Evolutionary conservation across 2,888 invertebrate species (phyloP).

Genomic region (Patella ulyssiponensis): DNA sequence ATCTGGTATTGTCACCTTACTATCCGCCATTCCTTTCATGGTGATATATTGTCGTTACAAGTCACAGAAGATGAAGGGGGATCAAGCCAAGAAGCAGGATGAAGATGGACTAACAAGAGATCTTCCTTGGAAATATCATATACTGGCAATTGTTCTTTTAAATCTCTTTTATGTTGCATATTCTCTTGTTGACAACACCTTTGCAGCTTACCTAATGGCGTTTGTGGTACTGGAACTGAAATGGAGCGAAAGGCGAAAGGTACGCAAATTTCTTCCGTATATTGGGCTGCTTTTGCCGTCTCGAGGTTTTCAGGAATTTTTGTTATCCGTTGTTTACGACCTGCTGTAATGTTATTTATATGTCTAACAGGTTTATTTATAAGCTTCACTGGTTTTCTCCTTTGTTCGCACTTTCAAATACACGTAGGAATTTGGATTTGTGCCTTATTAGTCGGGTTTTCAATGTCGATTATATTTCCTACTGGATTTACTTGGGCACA

Average conservation of each 20-base stretch:
- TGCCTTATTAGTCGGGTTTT: slow-evolving; percentile 64
- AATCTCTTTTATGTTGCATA: slow-evolving; percentile 68
- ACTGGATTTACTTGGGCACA: slow-evolving; percentile 71
- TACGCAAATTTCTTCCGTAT: slow-evolving; percentile 66
- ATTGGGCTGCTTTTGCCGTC: slow-evolving; percentile 71
- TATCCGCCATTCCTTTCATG: slow-evolving; percentile 35
- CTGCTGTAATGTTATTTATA: slow-evolving; percentile 56
- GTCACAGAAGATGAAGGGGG: slow-evolving; percentile 14
- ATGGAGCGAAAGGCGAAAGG: slow-evolving; percentile 62
- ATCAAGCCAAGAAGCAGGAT: slow-evolving; percentile 15
- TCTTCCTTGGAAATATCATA: slow-evolving; percentile 33
- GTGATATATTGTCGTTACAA: slow-evolving; percentile 32
- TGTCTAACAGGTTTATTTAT: slow-evolving; percentile 22
- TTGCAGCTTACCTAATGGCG: slow-evolving; percentile 67
- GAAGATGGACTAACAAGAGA: slow-evolving; percentile 26
- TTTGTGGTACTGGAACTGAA: slow-evolving; percentile 64
- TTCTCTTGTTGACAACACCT: slow-evolving; percentile 70
- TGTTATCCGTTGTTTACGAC: slow-evolving; percentile 62
- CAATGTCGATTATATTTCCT: slow-evolving; percentile 71
- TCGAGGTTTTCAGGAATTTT: slow-evolving; percentile 68
- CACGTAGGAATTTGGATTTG: slow-evolving; percentile 55
- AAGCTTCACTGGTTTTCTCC: slow-evolving; percentile 43
- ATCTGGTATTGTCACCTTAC: slow-evolving; percentile 35
- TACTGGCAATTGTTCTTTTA: slow-evolving; percentile 60
- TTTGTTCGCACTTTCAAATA: slow-evolving; percentile 42